A percentile compares a stretch with the other conserved stretches of the same genome.
phyloP scores from a whole-genome alignment of 2,797 vertebrate species.

The Neomorphus geoffroyi region DNA sequence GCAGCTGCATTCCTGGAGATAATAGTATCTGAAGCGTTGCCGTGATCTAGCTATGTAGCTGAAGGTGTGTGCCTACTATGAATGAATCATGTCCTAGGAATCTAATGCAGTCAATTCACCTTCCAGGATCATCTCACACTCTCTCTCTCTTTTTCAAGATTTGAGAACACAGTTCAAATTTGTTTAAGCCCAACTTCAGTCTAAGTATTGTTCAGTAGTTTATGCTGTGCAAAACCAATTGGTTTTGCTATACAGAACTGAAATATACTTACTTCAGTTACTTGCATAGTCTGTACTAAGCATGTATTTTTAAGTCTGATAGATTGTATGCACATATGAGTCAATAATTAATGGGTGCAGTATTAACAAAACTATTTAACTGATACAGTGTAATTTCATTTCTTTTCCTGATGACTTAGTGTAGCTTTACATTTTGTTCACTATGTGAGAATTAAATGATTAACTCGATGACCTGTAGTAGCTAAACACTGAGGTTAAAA shows the following conservation, averaged over 20 bases:
- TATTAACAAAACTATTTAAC: not conserved
- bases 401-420: constrained; percentile 12
- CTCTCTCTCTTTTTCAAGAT: not conserved
- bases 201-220: not conserved
- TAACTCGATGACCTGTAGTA: constrained; percentile 30
- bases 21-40: not conserved
- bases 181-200: not conserved
- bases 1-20: not conserved
- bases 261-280: not conserved
- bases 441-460: not conserved
- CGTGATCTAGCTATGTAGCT: not conserved
- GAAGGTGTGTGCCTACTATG: not conserved
- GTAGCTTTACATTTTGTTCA: constrained; percentile 16
- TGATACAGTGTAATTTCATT: constrained; percentile 25
- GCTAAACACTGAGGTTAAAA: constrained; percentile 40
- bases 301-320: not conserved
- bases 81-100: not conserved
- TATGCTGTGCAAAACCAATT: not conserved
- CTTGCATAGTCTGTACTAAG: not conserved
- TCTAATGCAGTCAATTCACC: not conserved
- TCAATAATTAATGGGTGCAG: not conserved
- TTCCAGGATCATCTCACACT: not conserved
- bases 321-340: not conserved
- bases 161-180: not conserved
- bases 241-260: not conserved